A percentile compares a stretch with the other conserved stretches of the same genome.
These are phyloP conservation scores for Drosophila eohydei DNA, from an alignment of 2,888 invertebrate species.

Conservation along the genomic window DNA sequence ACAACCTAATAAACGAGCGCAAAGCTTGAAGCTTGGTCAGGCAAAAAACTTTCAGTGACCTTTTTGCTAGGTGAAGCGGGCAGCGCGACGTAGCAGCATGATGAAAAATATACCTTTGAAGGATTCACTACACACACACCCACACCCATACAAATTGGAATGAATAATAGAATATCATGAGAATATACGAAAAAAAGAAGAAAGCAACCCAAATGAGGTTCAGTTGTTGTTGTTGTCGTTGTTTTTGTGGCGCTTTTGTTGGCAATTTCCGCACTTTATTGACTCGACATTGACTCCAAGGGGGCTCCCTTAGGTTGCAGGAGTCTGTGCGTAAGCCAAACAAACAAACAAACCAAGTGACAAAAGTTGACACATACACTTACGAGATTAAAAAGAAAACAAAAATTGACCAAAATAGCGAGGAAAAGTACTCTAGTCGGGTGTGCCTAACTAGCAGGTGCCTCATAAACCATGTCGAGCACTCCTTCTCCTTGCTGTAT, in stretches of 20 bases:
- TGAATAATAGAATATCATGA: conserved; percentile 77
- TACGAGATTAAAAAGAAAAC: conserved; percentile 71
- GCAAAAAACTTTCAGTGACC: conserved; percentile 71
- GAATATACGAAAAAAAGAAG: conserved; percentile 50
- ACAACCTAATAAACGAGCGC: conserved; percentile 73
- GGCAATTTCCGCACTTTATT: conserved; percentile 62
- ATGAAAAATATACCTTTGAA: conserved; percentile 74
- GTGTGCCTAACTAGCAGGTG: not conserved
- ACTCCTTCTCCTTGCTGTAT: no score
- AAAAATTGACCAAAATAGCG: not conserved
- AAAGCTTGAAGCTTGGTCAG: conserved; percentile 36
- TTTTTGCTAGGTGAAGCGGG: conserved; percentile 35
- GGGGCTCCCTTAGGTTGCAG: not conserved
- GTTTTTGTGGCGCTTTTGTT: conserved; percentile 55
- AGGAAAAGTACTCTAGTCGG: not conserved
- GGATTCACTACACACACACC: conserved; percentile 42
- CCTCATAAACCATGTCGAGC: not conserved
- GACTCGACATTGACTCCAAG: conserved; percentile 67
- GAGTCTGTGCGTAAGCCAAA: conserved; percentile 60
- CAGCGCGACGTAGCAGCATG: conserved; percentile 28
- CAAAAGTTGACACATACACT: conserved; percentile 79
- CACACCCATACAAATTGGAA: conserved; percentile 59
- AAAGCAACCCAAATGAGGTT: conserved; percentile 68
- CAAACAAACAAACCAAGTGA: conserved; percentile 51
- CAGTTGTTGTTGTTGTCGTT: conserved; percentile 35